phyloP scores from a whole-genome alignment of 2,888 invertebrate genomes.

The Myopa tessellatipennis region DNA sequence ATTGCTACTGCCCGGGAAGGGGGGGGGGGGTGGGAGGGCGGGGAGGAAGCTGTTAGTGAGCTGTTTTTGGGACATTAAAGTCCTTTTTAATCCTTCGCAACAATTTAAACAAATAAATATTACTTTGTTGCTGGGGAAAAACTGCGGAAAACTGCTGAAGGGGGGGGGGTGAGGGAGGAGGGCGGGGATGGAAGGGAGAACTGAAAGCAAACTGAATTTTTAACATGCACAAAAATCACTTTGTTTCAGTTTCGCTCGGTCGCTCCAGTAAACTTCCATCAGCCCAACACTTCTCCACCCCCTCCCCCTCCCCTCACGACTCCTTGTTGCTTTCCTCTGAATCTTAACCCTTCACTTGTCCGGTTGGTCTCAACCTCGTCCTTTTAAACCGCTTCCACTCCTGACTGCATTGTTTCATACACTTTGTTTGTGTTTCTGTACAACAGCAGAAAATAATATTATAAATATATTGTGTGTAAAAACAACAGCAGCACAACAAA shows the following conservation, averaged over 20 bases:
- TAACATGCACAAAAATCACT: conserved; percentile 22
- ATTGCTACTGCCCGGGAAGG: neutral
- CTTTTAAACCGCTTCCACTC: neutral
- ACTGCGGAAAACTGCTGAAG: neutral
- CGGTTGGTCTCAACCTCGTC: neutral
- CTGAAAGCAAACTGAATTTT: conserved; percentile 7
- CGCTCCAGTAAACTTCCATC: neutral
- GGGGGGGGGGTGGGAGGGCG: neutral
- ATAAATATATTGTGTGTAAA: neutral
- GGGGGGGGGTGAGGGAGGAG: neutral
- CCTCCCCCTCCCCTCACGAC: neutral
- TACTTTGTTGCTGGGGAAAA: neutral
- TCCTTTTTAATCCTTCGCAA: conserved; percentile 13
- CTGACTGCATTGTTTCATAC: neutral
- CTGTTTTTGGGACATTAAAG: neutral
- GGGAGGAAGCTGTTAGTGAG: neutral
- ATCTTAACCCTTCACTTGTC: conserved; percentile 5
- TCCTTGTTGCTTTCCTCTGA: neutral
- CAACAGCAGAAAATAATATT: conserved; percentile 42
- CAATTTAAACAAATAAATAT: conserved; percentile 6
- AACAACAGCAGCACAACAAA: conserved; percentile 14
- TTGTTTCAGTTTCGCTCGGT: conserved; percentile 16
- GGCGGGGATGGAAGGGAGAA: neutral
- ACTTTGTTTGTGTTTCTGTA: neutral
- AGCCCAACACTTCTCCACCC: neutral